These are phyloP conservation scores for Planiliza haematocheilus DNA, from an alignment of 2,113 vertebrate genomes.

Conservation along the genomic window DNA sequence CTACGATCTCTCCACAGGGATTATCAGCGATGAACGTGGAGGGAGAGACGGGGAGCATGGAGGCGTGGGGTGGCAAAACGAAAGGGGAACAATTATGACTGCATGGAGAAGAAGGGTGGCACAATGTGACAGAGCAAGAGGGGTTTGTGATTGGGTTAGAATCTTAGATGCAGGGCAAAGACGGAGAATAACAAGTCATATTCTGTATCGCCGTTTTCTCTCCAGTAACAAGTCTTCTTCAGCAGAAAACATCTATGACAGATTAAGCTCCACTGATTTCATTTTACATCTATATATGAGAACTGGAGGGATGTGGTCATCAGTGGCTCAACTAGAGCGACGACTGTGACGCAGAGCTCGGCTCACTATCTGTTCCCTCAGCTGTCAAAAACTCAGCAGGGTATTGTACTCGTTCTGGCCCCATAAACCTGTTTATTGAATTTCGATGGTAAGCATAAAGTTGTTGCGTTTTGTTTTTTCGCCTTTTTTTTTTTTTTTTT, in stretches of 20 bases:
- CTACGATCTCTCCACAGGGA: conserved; percentile 44
- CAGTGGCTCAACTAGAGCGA: conserved; percentile 8
- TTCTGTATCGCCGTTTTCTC: background rate
- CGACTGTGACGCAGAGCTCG: conserved; percentile 15
- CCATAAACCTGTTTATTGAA: conserved; percentile 62
- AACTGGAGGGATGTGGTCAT: conserved; percentile 17
- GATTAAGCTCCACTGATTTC: conserved; percentile 32
- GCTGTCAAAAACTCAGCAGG: conserved; percentile 38
- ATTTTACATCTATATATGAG: conserved; percentile 41
- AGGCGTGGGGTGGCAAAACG: conserved; percentile 35
- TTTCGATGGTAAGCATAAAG: conserved; percentile 43
- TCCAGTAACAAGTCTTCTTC: background rate
- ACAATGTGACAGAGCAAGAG: background rate
- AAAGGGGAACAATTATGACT: conserved; percentile 13
- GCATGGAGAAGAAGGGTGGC: conserved; percentile 18
- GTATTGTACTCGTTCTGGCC: conserved; percentile 55
- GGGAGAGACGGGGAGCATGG: conserved; percentile 18
- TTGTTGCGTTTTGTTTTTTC: conserved; percentile 25
- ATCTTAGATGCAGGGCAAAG: background rate
- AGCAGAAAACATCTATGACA: conserved; percentile 13
- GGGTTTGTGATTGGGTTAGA: background rate
- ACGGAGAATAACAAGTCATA: conserved; percentile 1
- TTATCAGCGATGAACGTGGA: conserved; percentile 17
- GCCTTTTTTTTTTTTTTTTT: conserved; percentile 17
- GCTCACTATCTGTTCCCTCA: conserved; percentile 35